phyloP scores from a whole-genome alignment of 2,113 vertebrate species.

The Bujurquina vittata region DNA sequence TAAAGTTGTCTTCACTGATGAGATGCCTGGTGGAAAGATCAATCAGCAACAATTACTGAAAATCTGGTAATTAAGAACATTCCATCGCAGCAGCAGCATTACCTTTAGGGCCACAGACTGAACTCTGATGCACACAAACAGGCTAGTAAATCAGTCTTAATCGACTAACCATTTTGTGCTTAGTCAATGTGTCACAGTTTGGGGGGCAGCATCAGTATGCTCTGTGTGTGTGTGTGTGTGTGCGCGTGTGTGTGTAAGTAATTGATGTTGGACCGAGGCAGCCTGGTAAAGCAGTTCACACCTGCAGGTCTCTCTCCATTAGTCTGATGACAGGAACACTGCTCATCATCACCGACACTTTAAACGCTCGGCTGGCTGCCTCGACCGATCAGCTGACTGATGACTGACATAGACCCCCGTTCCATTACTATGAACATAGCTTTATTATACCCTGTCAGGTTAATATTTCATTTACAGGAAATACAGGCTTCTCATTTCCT shows the following conservation, averaged over 20 bases:
- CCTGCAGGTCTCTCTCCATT: conserved; percentile 69
- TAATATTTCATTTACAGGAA: conserved; percentile 13
- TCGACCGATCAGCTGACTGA: conserved; percentile 26
- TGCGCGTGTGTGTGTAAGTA: conserved; percentile 13
- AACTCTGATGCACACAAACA: conserved; percentile 25
- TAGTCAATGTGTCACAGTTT: conserved; percentile 43
- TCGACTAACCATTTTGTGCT: conserved; percentile 27
- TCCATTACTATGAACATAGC: not conserved
- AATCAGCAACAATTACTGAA: conserved; percentile 4
- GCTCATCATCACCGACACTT: conserved; percentile 55
- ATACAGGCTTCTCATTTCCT: not conserved
- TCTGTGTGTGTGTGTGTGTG: not conserved
- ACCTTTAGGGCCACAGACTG: conserved; percentile 27
- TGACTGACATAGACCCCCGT: conserved; percentile 22
- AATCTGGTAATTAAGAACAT: conserved; percentile 3
- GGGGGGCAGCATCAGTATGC: conserved; percentile 1
- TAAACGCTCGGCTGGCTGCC: conserved; percentile 34
- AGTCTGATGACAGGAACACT: conserved; percentile 64
- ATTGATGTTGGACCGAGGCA: conserved; percentile 42
- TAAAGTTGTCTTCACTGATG: conserved; percentile 4
- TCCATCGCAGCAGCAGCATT: not conserved
- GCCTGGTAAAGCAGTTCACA: conserved; percentile 59
- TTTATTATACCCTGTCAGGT: conserved; percentile 8
- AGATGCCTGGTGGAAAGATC: not conserved
- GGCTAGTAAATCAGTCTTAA: conserved; percentile 28